phyloP scores from a whole-genome alignment of 2,797 vertebrate genomes.

The Sebastiscus tertius region DNA sequence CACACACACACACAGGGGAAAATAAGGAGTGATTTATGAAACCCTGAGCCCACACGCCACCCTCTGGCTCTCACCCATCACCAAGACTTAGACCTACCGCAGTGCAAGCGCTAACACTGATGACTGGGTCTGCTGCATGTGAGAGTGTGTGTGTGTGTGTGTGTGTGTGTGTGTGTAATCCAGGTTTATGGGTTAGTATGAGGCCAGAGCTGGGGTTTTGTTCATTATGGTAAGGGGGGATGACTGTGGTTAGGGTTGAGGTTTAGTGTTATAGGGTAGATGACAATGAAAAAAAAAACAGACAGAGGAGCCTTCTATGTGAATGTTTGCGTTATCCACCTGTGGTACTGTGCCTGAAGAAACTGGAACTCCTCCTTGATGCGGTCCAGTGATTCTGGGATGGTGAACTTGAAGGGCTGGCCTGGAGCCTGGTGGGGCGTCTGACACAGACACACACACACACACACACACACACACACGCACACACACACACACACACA shows the following conservation, averaged over 20 bases:
- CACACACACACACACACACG: constrained; percentile 20
- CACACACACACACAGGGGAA: constrained; percentile 28
- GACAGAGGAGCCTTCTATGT: constrained; percentile 10
- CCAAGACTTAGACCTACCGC: constrained; percentile 77
- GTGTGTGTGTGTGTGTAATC: constrained; percentile 62
- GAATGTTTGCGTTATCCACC: constrained; percentile 75
- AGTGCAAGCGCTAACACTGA: constrained; percentile 53
- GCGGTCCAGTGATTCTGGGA: constrained; percentile 94
- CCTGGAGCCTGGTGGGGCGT: constrained; percentile 94
- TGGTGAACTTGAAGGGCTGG: constrained; percentile 96
- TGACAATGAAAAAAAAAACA: constrained; percentile 50
- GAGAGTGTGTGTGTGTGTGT: constrained; percentile 42
- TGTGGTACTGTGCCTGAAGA: constrained; percentile 96
- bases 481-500: constrained; percentile 8
- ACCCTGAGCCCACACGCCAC: constrained; percentile 83
- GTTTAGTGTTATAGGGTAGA: constrained; percentile 45
- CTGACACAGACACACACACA: constrained; percentile 61
- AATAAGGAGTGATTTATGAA: constrained; percentile 79
- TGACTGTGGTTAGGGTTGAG: constrained; percentile 69
- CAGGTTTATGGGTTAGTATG: constrained; percentile 70
- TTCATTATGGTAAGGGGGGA: constrained; percentile 58
- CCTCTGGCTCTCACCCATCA: constrained; percentile 82
- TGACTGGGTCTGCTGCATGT: constrained; percentile 51
- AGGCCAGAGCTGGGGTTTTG: constrained; percentile 67
- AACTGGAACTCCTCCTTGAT: constrained; percentile 98